Conservation (phyloP, 2,113 vertebrate genomes). For the Sinocyclocheilus anshuiensis region DNA sequence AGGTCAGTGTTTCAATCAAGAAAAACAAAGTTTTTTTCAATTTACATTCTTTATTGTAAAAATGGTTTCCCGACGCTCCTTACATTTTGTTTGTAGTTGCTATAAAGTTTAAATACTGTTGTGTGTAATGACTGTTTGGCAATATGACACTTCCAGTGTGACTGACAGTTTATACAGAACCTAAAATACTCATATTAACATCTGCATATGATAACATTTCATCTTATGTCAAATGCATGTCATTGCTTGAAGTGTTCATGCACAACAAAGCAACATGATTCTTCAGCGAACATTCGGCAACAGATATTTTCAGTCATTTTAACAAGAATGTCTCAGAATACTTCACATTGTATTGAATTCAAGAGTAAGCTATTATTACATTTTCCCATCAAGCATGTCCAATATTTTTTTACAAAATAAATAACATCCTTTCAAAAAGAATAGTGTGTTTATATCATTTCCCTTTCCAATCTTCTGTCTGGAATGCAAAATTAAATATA, state of each 20-base stretch:
- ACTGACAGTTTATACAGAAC: constrained; percentile 4
- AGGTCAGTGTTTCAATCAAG: background rate
- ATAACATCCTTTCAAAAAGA: constrained; percentile 25
- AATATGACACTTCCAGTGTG: constrained; percentile 36
- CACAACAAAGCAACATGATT: background rate
- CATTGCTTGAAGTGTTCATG: background rate
- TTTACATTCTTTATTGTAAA: constrained; percentile 15
- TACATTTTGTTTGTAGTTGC: constrained; percentile 8
- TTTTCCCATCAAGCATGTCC: background rate
- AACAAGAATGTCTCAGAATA: background rate
- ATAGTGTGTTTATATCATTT: background rate
- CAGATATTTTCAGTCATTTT: background rate
- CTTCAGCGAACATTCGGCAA: background rate
- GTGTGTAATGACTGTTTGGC: constrained; percentile 28
- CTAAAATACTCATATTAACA: background rate
- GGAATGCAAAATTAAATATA: constrained; percentile 65
- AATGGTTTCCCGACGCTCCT: background rate
- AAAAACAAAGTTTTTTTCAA: background rate
- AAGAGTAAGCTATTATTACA: background rate
- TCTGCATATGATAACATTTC: background rate
- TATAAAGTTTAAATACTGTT: constrained; percentile 30
- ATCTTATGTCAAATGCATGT: constrained; percentile 11
- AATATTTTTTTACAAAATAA: constrained; percentile 27
- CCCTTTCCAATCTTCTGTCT: constrained; percentile 36
- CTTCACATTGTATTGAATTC: constrained; percentile 11